Percentiles rank a stretch among this genome's conserved stretches.
Conservation (phyloP, 2,888 invertebrate species). For the Apocheima hispidaria region DNA sequence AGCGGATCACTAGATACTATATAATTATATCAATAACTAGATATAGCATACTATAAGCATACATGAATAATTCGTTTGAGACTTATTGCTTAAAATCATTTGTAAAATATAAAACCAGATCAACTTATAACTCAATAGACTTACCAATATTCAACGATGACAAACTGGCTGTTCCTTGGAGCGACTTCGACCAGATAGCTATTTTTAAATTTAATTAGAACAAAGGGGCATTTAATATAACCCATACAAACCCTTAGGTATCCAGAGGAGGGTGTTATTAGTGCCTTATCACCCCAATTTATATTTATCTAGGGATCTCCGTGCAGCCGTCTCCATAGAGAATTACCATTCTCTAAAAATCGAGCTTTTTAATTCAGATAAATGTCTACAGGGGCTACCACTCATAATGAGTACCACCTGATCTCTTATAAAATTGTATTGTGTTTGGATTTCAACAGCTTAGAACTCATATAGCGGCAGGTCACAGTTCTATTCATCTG, state of each 20-base stretch:
- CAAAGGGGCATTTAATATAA: background rate
- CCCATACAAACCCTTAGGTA: background rate
- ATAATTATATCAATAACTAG: too few species aligned
- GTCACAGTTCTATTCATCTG: too few species aligned
- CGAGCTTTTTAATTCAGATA: background rate
- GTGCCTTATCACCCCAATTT: background rate
- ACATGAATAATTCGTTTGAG: background rate
- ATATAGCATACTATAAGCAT: background rate
- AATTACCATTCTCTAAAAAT: background rate
- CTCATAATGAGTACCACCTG: background rate
- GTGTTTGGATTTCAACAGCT: too few species aligned
- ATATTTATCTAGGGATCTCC: background rate
- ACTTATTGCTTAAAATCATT: background rate
- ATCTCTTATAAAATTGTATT: background rate
- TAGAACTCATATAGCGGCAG: too few species aligned
- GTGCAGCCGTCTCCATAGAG: background rate
- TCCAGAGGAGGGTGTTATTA: background rate
- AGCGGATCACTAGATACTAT: too few species aligned
- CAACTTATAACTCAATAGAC: slow-evolving; percentile 1
- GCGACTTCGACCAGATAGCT: background rate
- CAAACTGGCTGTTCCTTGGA: background rate
- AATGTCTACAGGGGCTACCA: too few species aligned
- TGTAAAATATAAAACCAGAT: background rate
- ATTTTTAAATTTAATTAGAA: background rate
- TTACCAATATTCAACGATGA: background rate